These are phyloP conservation scores for Odontamblyopus lacepedii DNA, from an alignment of 2,797 vertebrate species.

Conservation along the genomic window DNA sequence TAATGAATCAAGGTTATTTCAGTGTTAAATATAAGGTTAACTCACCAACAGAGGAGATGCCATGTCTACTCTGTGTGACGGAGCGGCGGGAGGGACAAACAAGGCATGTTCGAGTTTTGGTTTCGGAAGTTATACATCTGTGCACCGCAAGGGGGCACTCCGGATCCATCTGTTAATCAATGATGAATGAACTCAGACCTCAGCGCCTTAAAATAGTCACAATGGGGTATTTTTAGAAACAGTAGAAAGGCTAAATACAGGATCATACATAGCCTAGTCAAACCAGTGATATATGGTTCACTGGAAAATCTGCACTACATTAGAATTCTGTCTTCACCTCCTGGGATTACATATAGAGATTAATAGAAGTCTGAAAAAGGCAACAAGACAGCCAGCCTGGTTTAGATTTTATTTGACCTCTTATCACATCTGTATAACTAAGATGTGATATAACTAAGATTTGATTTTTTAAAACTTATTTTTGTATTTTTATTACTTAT, in stretches of 20 bases:
- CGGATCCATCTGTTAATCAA: background rate
- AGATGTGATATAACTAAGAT: too few species aligned
- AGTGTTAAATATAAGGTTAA: constrained; percentile 35
- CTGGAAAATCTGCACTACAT: background rate
- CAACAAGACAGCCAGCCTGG: too few species aligned
- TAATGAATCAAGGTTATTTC: background rate
- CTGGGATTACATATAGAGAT: too few species aligned
- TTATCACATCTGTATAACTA: too few species aligned
- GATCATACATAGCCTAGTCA: background rate
- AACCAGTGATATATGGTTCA: background rate
- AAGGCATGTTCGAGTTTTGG: background rate
- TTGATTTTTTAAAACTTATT: too few species aligned
- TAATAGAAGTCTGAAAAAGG: too few species aligned
- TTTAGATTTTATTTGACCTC: too few species aligned
- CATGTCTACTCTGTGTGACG: constrained; percentile 53
- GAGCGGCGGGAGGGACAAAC: constrained; percentile 45
- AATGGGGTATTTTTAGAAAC: background rate
- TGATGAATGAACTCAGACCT: background rate
- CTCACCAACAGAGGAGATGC: constrained; percentile 56
- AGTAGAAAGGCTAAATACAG: background rate
- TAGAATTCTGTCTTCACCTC: background rate
- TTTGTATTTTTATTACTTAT: too few species aligned
- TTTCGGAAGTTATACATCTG: background rate
- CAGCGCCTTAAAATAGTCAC: background rate
- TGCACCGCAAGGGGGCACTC: constrained; percentile 36